phyloP scores from a whole-genome alignment of 2,888 invertebrate genomes.

The Drosophila trichaetosa region DNA sequence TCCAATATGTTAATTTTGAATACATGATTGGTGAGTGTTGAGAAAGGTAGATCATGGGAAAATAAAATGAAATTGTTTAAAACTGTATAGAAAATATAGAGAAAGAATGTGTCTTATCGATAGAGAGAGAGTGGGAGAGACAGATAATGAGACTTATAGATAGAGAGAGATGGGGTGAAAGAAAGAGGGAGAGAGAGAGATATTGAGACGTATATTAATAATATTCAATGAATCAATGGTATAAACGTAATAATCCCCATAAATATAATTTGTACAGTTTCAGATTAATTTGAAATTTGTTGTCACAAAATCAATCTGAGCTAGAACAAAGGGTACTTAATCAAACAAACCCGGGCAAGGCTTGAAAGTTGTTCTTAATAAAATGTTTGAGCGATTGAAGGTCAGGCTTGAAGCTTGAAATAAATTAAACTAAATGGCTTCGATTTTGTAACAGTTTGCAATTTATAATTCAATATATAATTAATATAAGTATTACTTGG shows the following conservation, averaged over 20 bases:
- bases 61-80: background rate
- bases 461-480: conserved; percentile 20
- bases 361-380: conserved; percentile 11
- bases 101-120: background rate
- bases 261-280: background rate
- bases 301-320: no score
- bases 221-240: background rate
- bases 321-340: background rate
- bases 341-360: conserved; percentile 1
- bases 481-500: conserved; percentile 3
- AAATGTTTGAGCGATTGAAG: conserved; percentile 33
- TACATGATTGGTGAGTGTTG: background rate
- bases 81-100: background rate
- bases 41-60: background rate
- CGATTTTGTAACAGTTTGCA: conserved; percentile 21
- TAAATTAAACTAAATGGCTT: conserved; percentile 19
- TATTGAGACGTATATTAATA: background rate
- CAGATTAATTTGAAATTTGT: background rate
- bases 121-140: background rate
- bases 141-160: no score
- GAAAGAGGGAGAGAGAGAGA: no score
- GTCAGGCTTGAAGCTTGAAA: conserved; percentile 11
- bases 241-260: background rate
- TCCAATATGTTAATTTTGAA: background rate
- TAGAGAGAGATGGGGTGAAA: background rate